phyloP scores from a whole-genome alignment of 2,888 invertebrate species.

The Neuroscelio doddi region DNA sequence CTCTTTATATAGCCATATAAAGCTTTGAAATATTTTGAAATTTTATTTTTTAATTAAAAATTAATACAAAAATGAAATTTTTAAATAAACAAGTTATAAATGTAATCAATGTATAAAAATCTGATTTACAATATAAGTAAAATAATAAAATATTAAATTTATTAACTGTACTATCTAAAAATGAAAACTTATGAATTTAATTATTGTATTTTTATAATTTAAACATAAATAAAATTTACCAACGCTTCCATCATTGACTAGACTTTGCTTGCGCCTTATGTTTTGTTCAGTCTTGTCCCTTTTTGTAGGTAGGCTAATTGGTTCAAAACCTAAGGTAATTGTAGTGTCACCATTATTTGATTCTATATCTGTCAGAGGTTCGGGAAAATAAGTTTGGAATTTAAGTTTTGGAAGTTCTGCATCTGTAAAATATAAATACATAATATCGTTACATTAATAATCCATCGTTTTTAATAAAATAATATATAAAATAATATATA shows the following conservation, averaged over 20 bases:
- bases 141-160: not conserved
- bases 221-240: conserved; percentile 19
- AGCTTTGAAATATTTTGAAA: too few relatives aligned
- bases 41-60: too few relatives aligned
- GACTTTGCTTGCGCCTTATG: conserved; percentile 58
- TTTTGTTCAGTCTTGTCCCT: conserved; percentile 70
- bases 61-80: too few relatives aligned
- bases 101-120: too few relatives aligned
- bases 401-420: conserved; percentile 48
- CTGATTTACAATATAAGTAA: conserved; percentile 6
- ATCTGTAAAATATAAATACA: conserved; percentile 29
- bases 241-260: conserved; percentile 53
- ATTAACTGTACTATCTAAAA: too few relatives aligned
- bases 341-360: conserved; percentile 53
- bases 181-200: too few relatives aligned
- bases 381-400: conserved; percentile 67
- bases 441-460: too few relatives aligned
- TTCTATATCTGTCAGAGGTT: conserved; percentile 55
- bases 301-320: conserved; percentile 59
- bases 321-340: conserved; percentile 55
- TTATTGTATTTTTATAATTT: not conserved
- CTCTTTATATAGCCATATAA: too few relatives aligned
- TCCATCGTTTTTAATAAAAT: conserved; percentile 12
- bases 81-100: too few relatives aligned
- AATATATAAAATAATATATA: conserved; percentile 6